phyloP scores from a whole-genome alignment of 1,140 invertebrate species.

The Apocrypta bakeri region DNA sequence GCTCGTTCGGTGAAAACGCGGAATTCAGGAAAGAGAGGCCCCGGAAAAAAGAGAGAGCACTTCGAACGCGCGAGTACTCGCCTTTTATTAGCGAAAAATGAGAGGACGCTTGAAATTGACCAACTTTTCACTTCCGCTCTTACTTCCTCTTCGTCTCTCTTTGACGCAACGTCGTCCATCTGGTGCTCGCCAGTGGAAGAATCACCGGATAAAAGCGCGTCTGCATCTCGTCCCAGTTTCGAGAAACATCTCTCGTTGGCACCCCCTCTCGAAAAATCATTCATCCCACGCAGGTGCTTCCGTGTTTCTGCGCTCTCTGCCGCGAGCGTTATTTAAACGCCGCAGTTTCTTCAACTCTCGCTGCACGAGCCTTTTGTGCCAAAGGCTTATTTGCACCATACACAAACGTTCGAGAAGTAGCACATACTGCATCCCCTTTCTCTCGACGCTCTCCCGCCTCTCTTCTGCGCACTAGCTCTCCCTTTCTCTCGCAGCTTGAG shows the following conservation, averaged over 20 bases:
- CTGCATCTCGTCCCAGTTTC: background rate
- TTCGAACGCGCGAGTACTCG: background rate
- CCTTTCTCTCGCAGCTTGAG: background rate
- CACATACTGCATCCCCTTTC: constrained; percentile 10
- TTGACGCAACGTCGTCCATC: too few relatives aligned
- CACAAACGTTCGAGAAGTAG: constrained; percentile 8
- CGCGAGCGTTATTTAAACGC: background rate
- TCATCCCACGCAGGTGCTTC: background rate
- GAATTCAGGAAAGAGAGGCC: constrained; percentile 12
- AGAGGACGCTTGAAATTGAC: background rate
- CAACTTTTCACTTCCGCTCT: background rate
- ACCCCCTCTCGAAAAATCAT: background rate
- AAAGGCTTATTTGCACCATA: too few relatives aligned
- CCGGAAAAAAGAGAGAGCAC: constrained; percentile 34
- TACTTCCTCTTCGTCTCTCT: background rate
- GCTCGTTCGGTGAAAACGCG: background rate
- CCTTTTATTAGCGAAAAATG: constrained; percentile 18
- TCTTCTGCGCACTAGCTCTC: background rate
- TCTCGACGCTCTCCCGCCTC: background rate
- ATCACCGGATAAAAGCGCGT: too few relatives aligned
- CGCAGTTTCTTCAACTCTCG: constrained; percentile 11
- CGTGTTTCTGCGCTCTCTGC: background rate
- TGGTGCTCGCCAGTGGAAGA: too few relatives aligned
- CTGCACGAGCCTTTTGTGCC: constrained; percentile 11
- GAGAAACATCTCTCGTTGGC: too few relatives aligned